Evolutionary conservation across 30 jellyfish, hydroid and myxozoan species (phyloP).

Genomic region (Aurelia coerulea): DNA sequence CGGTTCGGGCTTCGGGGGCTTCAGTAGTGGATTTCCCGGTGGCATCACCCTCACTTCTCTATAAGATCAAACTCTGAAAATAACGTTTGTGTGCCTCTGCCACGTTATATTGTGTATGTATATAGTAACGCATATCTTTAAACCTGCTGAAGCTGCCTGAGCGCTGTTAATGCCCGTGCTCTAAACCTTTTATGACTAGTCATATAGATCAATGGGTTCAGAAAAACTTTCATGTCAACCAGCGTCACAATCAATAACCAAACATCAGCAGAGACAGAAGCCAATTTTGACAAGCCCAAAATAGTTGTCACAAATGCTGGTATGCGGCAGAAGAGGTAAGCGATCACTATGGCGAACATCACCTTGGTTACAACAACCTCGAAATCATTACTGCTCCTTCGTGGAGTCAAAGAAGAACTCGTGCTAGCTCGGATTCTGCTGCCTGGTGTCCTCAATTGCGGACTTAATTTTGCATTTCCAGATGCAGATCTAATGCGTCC

Average conservation of each 20-base stretch:
- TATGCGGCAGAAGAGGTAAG: conserved; percentile 74
- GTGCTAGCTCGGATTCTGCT: neutral
- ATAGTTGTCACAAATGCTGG: conserved; percentile 80
- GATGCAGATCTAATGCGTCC: neutral
- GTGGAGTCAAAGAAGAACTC: neutral
- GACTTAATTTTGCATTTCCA: neutral
- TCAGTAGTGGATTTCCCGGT: no score
- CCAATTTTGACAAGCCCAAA: conserved; percentile 33
- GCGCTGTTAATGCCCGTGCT: conserved; percentile 8
- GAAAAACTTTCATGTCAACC: conserved; percentile 75
- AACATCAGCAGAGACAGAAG: conserved; percentile 24
- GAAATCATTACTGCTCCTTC: conserved; percentile 27
- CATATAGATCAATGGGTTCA: conserved; percentile 79
- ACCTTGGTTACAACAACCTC: conserved; percentile 77
- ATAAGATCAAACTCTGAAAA: no score
- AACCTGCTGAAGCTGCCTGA: conserved; percentile 11
- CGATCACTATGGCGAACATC: conserved; percentile 77
- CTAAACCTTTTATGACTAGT: conserved; percentile 64
- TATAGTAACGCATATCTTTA: neutral
- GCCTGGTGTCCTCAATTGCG: neutral
- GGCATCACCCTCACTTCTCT: no score
- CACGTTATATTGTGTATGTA: no score
- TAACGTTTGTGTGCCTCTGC: no score
- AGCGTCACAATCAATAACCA: conserved; percentile 51
- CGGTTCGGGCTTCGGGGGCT: no score